phyloP scores from a whole-genome alignment of 2,888 invertebrate genomes.

The Cheilosia pagana region DNA sequence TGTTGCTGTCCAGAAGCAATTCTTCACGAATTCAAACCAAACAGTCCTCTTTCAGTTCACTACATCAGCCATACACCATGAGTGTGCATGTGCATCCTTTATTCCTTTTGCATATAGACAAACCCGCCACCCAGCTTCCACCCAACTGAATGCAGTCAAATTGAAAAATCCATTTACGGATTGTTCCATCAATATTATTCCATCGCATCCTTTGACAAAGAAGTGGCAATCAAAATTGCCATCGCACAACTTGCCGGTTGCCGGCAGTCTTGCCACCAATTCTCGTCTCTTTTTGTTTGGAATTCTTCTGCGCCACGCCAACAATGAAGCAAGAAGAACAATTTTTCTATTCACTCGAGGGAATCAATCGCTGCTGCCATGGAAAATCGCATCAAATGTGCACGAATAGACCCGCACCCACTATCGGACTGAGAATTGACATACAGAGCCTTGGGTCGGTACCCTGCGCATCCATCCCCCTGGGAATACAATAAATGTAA shows the following conservation, averaged over 20 bases:
- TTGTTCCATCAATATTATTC: slow-evolving; percentile 75
- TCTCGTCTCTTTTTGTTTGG: slow-evolving; percentile 13
- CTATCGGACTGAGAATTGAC: slow-evolving; percentile 48
- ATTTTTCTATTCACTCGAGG: slow-evolving; percentile 65
- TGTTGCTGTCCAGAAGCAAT: slow-evolving; percentile 43
- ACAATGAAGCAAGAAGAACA: slow-evolving; percentile 44
- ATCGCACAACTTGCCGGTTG: slow-evolving; percentile 53
- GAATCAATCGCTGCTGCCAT: slow-evolving; percentile 61
- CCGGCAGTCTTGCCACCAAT: slow-evolving; percentile 30
- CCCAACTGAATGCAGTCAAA: slow-evolving; percentile 64
- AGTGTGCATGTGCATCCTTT: slow-evolving; percentile 24
- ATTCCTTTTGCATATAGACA: slow-evolving; percentile 35
- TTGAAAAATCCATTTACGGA: slow-evolving; percentile 75
- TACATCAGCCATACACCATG: slow-evolving; percentile 39
- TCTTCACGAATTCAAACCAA: slow-evolving; percentile 55
- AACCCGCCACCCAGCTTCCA: not conserved
- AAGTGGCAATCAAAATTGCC: slow-evolving; percentile 75
- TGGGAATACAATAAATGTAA: slow-evolving; percentile 73
- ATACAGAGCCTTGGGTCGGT: slow-evolving; percentile 28
- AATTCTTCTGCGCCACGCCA: slow-evolving; percentile 16
- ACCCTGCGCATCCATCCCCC: slow-evolving; percentile 20
- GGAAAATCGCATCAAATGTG: slow-evolving; percentile 69
- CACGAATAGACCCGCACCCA: slow-evolving; percentile 56
- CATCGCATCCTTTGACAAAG: slow-evolving; percentile 71
- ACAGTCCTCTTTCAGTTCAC: slow-evolving; percentile 32